phyloP scores from a whole-genome alignment of 2,113 vertebrate species.

The Oreotrochilus melanogaster region DNA sequence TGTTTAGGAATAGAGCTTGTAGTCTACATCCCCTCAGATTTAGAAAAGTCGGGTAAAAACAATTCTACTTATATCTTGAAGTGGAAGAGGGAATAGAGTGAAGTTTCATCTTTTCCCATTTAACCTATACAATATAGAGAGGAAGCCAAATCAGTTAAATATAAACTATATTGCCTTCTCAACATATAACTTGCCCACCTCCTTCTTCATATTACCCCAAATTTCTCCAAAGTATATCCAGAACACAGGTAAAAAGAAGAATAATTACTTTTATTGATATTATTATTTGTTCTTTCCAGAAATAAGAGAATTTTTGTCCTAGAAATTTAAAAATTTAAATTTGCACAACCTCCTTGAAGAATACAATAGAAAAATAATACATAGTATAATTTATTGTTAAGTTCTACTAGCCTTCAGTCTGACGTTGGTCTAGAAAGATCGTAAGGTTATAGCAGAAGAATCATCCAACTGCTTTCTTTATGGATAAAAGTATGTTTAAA shows the following conservation, averaged over 20 bases:
- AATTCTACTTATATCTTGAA: neutral
- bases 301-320: neutral
- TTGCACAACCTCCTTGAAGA: neutral
- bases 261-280: neutral
- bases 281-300: neutral
- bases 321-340: neutral
- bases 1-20: neutral
- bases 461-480: neutral
- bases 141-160: neutral
- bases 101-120: neutral
- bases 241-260: neutral
- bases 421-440: neutral
- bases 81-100: neutral
- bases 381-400: neutral
- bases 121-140: neutral
- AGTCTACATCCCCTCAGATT: neutral
- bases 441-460: neutral
- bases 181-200: neutral
- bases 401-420: neutral
- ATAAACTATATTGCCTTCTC: neutral
- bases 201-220: neutral
- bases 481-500: constrained; percentile 18
- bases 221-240: neutral
- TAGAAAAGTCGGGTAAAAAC: neutral
- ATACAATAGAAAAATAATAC: neutral